A percentile compares a stretch with the other conserved stretches of the same genome.
Evolutionary conservation across 2,797 vertebrate species (phyloP).

Genomic region (Pseudotriccus pelzelni): DNA sequence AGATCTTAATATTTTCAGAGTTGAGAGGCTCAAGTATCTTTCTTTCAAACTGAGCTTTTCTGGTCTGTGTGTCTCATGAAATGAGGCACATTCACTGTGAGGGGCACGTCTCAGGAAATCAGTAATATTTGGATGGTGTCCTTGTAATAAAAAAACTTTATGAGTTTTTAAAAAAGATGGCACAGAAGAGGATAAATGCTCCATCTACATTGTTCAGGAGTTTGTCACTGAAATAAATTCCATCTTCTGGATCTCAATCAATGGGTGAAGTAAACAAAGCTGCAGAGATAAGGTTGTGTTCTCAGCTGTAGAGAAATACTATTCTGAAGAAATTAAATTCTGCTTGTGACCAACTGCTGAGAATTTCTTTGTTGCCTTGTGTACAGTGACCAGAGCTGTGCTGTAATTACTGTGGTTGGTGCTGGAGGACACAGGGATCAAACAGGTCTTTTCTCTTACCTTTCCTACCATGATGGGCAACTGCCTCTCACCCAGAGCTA

Average conservation of each 20-base stretch:
- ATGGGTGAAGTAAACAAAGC: constrained; percentile 1
- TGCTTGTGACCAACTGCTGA: neutral
- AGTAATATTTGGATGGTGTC: neutral
- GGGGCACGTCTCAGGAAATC: neutral
- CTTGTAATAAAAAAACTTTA: neutral
- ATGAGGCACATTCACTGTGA: neutral
- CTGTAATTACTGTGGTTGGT: neutral
- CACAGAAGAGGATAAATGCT: neutral
- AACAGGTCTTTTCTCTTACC: neutral
- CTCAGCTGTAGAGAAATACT: neutral
- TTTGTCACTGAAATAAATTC: neutral
- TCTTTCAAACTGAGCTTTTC: neutral
- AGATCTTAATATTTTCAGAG: neutral
- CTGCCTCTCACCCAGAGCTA: neutral
- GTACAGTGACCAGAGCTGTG: neutral
- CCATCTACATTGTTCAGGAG: neutral
- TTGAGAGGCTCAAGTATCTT: neutral
- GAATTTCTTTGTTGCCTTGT: neutral
- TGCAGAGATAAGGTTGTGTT: neutral
- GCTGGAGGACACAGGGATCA: neutral
- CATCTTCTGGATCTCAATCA: constrained; percentile 12
- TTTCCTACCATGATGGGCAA: accelerated
- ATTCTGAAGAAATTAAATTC: neutral
- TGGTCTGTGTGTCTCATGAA: neutral
- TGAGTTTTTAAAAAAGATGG: neutral